These are phyloP conservation scores for Melieria picta DNA, from an alignment of 2,888 invertebrate species.

Conservation along the genomic window DNA sequence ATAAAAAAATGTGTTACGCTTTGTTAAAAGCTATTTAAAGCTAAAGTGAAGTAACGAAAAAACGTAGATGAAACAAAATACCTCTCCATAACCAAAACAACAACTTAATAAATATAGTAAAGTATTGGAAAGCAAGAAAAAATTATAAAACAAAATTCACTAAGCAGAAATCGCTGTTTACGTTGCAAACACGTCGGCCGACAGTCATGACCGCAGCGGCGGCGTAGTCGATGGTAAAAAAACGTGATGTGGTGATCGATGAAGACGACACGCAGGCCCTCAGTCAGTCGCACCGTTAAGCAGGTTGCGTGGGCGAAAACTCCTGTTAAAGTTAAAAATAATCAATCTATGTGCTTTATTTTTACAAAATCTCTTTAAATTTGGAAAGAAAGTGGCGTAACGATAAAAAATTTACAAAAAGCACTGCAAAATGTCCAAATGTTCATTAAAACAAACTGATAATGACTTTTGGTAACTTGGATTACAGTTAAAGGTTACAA, in stretches of 20 bases:
- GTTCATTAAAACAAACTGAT: too few relatives aligned
- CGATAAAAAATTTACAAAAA: too few relatives aligned
- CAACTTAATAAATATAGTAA: not conserved
- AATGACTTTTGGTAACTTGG: too few relatives aligned
- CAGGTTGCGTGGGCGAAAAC: not conserved
- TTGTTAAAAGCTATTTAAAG: slow-evolving; percentile 18
- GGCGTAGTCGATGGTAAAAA: not conserved
- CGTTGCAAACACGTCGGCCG: not conserved
- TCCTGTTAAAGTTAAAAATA: not conserved
- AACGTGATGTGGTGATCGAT: slow-evolving; percentile 13
- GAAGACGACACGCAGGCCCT: not conserved
- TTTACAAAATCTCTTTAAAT: not conserved
- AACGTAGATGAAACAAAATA: not conserved
- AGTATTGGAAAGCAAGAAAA: not conserved
- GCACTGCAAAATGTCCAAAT: too few relatives aligned
- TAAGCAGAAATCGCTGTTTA: not conserved
- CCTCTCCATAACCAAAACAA: not conserved
- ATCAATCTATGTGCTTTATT: not conserved
- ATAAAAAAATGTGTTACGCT: slow-evolving; percentile 32
- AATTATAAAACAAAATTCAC: slow-evolving; percentile 12
- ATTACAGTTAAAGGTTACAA: too few relatives aligned
- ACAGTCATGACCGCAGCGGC: not conserved
- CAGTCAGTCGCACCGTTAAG: not conserved
- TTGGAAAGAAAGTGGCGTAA: not conserved
- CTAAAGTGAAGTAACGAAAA: too few relatives aligned